Base-by-base conservation (phyloP, 2,888 invertebrate genomes). In the Eumacrocentrus americanus region DNA sequence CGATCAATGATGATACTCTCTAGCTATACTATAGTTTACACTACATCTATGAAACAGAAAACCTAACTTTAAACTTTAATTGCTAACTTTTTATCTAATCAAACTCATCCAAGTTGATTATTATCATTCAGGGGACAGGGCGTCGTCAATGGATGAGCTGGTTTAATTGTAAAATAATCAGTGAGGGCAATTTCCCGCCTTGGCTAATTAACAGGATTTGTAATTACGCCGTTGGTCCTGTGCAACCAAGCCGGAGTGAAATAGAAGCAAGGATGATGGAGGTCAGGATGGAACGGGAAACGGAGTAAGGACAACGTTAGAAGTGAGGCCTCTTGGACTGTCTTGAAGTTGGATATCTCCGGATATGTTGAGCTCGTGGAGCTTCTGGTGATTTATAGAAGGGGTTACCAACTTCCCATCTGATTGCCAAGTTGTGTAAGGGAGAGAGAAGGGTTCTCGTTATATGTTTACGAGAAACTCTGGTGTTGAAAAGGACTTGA, bases 121-220 rank as follows among this genome's bases (percentile, higher is more conserved):
- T n/a, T 37, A 2, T 12, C 12, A 37, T 37, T n/a, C 4, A 12
- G 14, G 37, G 37, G 3, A 37, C n/a, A 14, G 5, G 37, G 11
- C n/a, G n/a, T 37, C n/a, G n/a, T n/a, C n/a, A 37, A 37, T n/a
- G 37, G 2, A 4, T 0, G 14, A 37, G 3, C 37, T 1, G 3
- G 14, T 37, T 68, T 71, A 67, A 72, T 70, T 69, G 61, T 66
- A 69, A 70, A 70, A 70, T 72, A 71, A 70, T 72, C 71, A 70
- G 68, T 66, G 56, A 20, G 38, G 35, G 58, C 55, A 65, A 72
- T 71, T 70, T 67, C 67, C 60, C 57, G 62, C 53, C 37, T 65
- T 67, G 61, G 65, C 67, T 75, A 75, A 73, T 73, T 73, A 71
- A 67, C 61, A 60, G 61, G 68, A 71, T 64, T 64, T 62, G 67